phyloP scores from a whole-genome alignment of 2,797 vertebrate genomes.

The Protonibea diacanthus region DNA sequence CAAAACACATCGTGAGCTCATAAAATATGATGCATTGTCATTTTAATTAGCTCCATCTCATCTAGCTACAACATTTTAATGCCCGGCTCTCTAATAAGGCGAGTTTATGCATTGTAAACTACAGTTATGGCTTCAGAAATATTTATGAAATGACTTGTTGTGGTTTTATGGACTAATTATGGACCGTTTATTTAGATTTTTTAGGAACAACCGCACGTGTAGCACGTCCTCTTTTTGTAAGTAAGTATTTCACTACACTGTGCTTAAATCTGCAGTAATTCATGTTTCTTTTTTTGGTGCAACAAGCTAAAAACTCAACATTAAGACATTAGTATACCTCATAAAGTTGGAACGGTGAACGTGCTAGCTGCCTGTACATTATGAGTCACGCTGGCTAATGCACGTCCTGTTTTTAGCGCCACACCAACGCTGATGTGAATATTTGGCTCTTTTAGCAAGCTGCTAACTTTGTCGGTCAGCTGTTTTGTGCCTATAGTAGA shows the following conservation, averaged over 20 bases:
- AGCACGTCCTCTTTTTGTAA: neutral
- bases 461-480: neutral
- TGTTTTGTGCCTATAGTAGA: rapidly evolving
- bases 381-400: neutral
- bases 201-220: neutral
- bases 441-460: neutral
- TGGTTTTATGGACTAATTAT: neutral
- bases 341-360: no score
- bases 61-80: neutral
- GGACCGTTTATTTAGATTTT: neutral
- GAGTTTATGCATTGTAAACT: neutral
- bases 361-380: neutral
- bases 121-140: neutral
- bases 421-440: neutral
- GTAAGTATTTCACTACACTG: neutral
- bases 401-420: neutral
- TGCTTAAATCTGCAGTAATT: neutral
- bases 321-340: no score
- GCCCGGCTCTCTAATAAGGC: neutral
- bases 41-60: neutral
- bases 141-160: neutral
- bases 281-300: neutral
- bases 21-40: neutral
- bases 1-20: neutral
- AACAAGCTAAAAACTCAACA: neutral